Conservation (phyloP, 35 echinoderm and acorn worm genomes). For the Hemicentrotus pulcherrimus region DNA sequence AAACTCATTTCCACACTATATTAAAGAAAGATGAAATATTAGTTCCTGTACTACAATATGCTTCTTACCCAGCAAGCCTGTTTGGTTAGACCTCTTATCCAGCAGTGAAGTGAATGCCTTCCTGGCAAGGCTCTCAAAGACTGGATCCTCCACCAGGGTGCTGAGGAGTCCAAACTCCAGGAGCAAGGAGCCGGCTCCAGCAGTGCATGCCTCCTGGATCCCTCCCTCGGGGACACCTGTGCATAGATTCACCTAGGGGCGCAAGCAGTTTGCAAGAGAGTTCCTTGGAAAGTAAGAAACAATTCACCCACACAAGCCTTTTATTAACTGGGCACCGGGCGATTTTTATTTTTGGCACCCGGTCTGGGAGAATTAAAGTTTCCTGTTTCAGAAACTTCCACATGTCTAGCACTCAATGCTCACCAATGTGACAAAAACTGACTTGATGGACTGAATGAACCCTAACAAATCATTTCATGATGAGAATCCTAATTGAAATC, state of each 20-base stretch:
- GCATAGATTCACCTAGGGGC: constrained; percentile 68
- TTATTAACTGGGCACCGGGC: too few relatives aligned
- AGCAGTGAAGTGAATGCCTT: constrained; percentile 70
- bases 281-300: background rate
- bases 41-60: background rate
- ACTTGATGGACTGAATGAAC: too few relatives aligned
- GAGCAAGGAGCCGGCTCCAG: constrained; percentile 83
- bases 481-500: too few relatives aligned
- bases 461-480: too few relatives aligned
- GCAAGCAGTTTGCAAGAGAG: background rate
- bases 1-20: background rate
- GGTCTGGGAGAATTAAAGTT: too few relatives aligned
- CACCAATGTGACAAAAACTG: too few relatives aligned
- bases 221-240: constrained; percentile 75
- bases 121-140: constrained; percentile 78
- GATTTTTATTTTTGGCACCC: too few relatives aligned
- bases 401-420: too few relatives aligned
- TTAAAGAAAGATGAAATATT: background rate
- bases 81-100: constrained; percentile 68
- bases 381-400: too few relatives aligned
- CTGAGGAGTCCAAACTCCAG: constrained; percentile 92
- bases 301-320: too few relatives aligned
- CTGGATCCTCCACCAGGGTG: constrained; percentile 78
- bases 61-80: constrained; percentile 82
- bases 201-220: constrained; percentile 86